Evolutionary conservation across 2,888 invertebrate genomes (phyloP), one percentile per base, ranked within the genome.

Genomic region (Prenolepis imparis): DNA sequence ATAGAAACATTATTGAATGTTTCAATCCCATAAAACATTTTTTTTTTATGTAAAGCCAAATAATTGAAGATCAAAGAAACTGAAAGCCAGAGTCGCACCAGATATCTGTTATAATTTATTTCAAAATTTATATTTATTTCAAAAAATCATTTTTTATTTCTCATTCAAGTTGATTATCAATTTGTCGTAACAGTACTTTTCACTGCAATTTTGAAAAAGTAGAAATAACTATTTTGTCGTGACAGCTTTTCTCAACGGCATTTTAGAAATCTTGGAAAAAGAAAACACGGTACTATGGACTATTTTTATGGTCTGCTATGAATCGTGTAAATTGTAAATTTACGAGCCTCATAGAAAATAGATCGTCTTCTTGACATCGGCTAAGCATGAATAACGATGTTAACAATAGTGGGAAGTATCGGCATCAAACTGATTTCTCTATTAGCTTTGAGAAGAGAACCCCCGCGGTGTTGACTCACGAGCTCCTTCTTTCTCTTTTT

Each of bases 361-460:
- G 85, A 84, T 75, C 81, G 36, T 5, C 81, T 87, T 77, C 75
- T 85, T 86, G 89, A 85, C 87, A 88, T 85, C 12, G 1, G 44
- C 21, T 15, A 15, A 87, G 85, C 86, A 88, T 87, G 84, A 86
- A 84, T 80, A 85, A 89, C 88, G 91, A 90, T 88, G 39, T 24
- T 21, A 91, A 78, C 86, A 91, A 92, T 89, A 91, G 92, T 87
- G 91, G 88, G 88, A 92, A 89, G 90, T 92, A 93, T 93, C 92
- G 91, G 87, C 91, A 87, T 89, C 88, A 85, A 88, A 88, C 90
- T 93, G 93, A 93, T 93, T 93, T 92, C 93, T 93, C 91, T 93
- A 93, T 93, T 93, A 93, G 92, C 88, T 92, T 84, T 82, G 84
- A 6, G 3, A 89, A 63, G 75, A 84, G 91, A 90, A 90, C 90